Percentiles rank a stretch among this genome's conserved stretches.
phyloP scores from a whole-genome alignment of 2,113 vertebrate genomes.

The Xyliphius kryptos region DNA sequence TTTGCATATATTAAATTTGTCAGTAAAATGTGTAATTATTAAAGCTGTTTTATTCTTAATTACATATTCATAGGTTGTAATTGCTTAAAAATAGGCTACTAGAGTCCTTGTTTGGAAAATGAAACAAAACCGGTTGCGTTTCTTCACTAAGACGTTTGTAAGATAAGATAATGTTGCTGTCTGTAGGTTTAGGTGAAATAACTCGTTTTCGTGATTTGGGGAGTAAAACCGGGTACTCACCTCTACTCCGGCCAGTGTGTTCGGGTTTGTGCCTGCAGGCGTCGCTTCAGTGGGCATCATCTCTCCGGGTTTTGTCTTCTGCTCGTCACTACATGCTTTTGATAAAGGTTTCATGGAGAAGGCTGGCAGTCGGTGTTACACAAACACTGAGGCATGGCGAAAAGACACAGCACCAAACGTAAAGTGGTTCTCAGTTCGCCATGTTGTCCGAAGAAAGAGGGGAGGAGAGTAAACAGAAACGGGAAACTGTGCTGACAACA shows the following conservation, averaged over 20 bases:
- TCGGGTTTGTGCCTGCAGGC: constrained; percentile 30
- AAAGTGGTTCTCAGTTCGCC: constrained; percentile 25
- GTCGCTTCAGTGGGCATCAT: constrained; percentile 61
- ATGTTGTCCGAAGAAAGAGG: constrained; percentile 23
- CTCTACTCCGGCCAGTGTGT: constrained; percentile 40
- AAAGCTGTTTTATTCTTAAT: too few species aligned
- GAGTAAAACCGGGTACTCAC: not conserved
- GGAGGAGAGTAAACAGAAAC: constrained; percentile 11
- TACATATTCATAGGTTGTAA: too few species aligned
- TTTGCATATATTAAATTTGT: too few species aligned
- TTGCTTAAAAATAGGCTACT: too few species aligned
- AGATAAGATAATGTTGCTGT: too few species aligned
- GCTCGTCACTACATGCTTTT: constrained; percentile 3
- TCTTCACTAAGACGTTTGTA: constrained; percentile 12
- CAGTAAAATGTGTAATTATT: too few species aligned
- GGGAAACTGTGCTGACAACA: not conserved
- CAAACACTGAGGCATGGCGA: not conserved
- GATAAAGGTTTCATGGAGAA: constrained; percentile 33
- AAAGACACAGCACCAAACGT: not conserved
- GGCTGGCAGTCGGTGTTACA: not conserved
- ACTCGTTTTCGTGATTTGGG: not conserved
- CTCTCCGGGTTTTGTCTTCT: constrained; percentile 33
- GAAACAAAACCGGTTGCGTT: constrained; percentile 50
- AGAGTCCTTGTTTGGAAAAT: constrained; percentile 10
- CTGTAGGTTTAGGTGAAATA: too few species aligned